These are phyloP conservation scores for Meiosimyza decipiens DNA, from an alignment of 2,888 invertebrate species.

Conservation along the genomic window DNA sequence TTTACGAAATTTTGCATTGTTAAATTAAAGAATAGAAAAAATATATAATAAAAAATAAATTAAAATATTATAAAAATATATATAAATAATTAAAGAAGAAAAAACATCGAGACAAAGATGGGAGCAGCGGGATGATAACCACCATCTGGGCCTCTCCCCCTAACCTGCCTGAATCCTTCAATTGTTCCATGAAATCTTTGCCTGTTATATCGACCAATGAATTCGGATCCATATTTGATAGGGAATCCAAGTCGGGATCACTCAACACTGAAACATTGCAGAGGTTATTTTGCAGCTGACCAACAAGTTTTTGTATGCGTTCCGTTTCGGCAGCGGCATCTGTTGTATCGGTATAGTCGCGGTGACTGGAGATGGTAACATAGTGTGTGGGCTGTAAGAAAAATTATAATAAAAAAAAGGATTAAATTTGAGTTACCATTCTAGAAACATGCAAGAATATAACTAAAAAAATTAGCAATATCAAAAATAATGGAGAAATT, in stretches of 20 bases:
- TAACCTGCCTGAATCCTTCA: conserved; percentile 82
- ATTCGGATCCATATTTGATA: conserved; percentile 91
- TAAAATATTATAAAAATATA: not conserved
- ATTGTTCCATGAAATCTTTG: conserved; percentile 73
- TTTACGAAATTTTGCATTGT: too few relatives aligned
- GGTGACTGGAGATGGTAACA: conserved; percentile 68
- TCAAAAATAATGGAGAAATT: too few relatives aligned
- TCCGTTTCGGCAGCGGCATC: conserved; percentile 63
- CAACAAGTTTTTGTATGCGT: conserved; percentile 80
- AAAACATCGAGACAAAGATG: conserved; percentile 56
- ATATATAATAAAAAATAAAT: conserved; percentile 6
- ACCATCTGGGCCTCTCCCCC: conserved; percentile 51
- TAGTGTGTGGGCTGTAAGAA: conserved; percentile 64
- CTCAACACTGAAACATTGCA: conserved; percentile 87
- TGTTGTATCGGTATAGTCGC: conserved; percentile 65
- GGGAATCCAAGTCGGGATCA: conserved; percentile 84
- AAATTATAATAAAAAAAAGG: conserved; percentile 26
- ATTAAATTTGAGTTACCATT: too few relatives aligned
- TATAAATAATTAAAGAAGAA: conserved; percentile 34
- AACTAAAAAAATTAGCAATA: too few relatives aligned
- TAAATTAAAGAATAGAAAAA: not conserved
- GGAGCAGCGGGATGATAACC: conserved; percentile 48
- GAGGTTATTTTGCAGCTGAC: conserved; percentile 81
- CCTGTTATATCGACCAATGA: conserved; percentile 85
- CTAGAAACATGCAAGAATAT: too few relatives aligned